Evolutionary conservation across 2,888 invertebrate species (phyloP).

Genomic region (Leucoptera coffeella): DNA sequence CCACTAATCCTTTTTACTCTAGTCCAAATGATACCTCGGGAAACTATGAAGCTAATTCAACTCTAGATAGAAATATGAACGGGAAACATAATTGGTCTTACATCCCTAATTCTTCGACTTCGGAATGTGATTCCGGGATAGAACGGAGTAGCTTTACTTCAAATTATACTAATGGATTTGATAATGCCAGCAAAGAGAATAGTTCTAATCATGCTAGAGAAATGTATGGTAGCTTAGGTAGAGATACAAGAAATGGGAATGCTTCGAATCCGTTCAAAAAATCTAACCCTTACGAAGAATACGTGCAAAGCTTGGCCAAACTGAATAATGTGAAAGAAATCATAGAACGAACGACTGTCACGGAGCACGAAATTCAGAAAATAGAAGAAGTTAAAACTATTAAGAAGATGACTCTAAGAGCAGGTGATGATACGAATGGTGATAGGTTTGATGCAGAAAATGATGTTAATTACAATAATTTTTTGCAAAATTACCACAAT

Average conservation of each 20-base stretch:
- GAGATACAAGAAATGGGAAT: background rate
- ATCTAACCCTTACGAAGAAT: background rate
- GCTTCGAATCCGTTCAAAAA: background rate
- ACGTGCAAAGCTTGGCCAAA: background rate
- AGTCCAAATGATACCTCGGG: conserved; percentile 26
- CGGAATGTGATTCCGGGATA: too few species aligned
- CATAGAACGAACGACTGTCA: conserved; percentile 27
- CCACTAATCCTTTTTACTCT: conserved; percentile 40
- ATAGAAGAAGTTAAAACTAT: conserved; percentile 43
- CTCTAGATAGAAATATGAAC: too few species aligned
- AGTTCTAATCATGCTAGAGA: background rate
- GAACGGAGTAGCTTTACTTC: too few species aligned
- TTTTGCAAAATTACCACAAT: too few species aligned
- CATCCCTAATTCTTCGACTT: conserved; percentile 1
- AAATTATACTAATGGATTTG: conserved; percentile 1
- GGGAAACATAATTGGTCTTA: background rate
- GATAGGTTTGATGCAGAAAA: too few species aligned
- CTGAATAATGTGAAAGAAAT: conserved; percentile 15
- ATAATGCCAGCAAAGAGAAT: conserved; percentile 13
- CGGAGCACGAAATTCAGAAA: conserved; percentile 36
- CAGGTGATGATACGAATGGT: conserved; percentile 13
- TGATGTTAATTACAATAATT: too few species aligned
- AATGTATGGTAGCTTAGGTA: background rate
- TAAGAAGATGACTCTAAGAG: conserved; percentile 36
- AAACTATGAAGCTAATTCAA: background rate